Percentiles rank a stretch among this genome's conserved stretches.
phyloP scores from a whole-genome alignment of 2,113 vertebrate genomes.

The Oryzias curvinotus region DNA sequence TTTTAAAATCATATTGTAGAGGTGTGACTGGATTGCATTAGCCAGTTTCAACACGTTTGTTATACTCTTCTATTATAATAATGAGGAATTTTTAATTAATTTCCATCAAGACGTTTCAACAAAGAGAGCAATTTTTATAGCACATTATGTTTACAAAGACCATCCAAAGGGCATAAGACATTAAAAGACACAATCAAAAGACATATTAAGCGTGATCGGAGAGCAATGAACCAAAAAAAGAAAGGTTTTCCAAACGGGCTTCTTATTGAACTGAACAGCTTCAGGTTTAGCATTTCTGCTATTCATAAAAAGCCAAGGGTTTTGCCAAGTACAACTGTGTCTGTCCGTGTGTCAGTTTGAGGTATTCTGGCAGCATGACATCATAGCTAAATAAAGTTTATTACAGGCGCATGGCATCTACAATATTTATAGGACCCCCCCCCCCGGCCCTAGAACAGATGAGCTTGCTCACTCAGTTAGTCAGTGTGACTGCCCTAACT shows the following conservation, averaged over 20 bases:
- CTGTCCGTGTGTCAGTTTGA: slow-evolving; percentile 37
- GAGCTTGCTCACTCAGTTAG: slow-evolving; percentile 69
- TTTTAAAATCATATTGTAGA: no score
- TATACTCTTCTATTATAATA: no score
- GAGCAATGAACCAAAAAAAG: not conserved
- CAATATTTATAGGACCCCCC: slow-evolving; percentile 72
- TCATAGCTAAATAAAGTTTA: slow-evolving; percentile 66
- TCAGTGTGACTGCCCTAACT: slow-evolving; percentile 54
- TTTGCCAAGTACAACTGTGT: slow-evolving; percentile 58
- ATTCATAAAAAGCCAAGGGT: slow-evolving; percentile 38
- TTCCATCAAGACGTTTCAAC: no score
- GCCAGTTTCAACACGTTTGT: no score
- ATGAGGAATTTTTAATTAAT: no score
- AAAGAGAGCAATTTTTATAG: no score
- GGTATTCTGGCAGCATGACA: slow-evolving; percentile 67
- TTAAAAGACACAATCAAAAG: no score
- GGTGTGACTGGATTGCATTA: no score
- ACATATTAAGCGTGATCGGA: not conserved
- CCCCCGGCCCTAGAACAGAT: slow-evolving; percentile 57
- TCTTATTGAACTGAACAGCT: slow-evolving; percentile 29
- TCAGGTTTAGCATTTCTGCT: slow-evolving; percentile 36
- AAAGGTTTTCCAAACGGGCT: slow-evolving; percentile 1
- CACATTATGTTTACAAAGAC: no score
- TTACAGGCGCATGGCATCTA: slow-evolving; percentile 71
- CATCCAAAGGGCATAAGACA: no score